A percentile compares a stretch with the other conserved stretches of the same genome.
Conservation (phyloP, 2,113 vertebrate species). For the Puma concolor region DNA sequence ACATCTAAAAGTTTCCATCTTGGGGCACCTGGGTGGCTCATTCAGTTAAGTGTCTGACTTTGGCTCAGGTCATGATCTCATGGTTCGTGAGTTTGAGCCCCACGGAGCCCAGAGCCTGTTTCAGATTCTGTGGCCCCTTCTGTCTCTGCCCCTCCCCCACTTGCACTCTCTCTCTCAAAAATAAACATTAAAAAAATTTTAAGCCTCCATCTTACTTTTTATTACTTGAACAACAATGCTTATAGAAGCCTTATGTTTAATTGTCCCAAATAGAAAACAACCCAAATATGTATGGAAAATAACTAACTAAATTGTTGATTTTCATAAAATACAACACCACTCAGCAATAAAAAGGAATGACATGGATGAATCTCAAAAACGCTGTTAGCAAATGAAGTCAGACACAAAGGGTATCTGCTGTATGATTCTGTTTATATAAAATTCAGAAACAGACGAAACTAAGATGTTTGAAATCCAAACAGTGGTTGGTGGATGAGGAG, state of each 20-base stretch:
- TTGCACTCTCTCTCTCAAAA: too few species aligned
- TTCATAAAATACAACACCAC: background rate
- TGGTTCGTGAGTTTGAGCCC: too few species aligned
- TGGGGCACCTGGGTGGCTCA: background rate
- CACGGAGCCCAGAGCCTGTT: too few species aligned
- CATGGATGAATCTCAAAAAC: background rate
- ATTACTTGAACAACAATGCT: background rate
- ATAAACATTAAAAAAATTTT: too few species aligned
- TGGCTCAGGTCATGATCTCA: too few species aligned
- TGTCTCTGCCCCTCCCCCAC: too few species aligned
- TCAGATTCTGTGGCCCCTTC: too few species aligned
- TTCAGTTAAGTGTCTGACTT: too few species aligned
- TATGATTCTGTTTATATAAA: background rate
- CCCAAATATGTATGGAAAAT: background rate
- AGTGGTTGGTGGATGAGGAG: background rate
- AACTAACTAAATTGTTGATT: background rate
- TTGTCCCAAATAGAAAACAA: constrained; percentile 2
- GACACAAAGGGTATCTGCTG: background rate
- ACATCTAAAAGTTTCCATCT: background rate
- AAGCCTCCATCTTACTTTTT: background rate
- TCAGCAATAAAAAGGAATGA: constrained; percentile 5
- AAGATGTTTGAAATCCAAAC: background rate
- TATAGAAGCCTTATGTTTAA: background rate
- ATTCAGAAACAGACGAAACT: background rate
- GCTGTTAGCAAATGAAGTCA: background rate